phyloP scores from a whole-genome alignment of 2,797 vertebrate species.

The Eulemur mongoz region DNA sequence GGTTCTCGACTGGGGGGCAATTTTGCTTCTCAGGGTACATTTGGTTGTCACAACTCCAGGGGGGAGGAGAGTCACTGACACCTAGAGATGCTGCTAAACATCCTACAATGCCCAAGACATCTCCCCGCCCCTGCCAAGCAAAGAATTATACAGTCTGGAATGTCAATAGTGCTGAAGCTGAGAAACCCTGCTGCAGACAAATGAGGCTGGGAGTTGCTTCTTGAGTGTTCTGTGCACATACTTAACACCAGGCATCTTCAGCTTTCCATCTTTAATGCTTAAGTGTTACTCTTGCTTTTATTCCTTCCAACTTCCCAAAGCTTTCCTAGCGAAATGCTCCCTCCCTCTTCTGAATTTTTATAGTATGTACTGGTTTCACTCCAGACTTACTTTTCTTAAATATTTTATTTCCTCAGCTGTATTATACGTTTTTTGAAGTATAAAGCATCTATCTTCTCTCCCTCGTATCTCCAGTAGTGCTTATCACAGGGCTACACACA shows the following conservation, averaged over 20 bases:
- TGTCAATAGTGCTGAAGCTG: neutral
- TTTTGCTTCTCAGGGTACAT: neutral
- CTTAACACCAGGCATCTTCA: neutral
- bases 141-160: neutral
- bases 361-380: neutral
- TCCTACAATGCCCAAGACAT: neutral
- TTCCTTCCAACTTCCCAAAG: neutral
- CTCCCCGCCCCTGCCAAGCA: too few relatives aligned
- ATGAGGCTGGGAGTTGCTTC: neutral
- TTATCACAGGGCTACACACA: neutral
- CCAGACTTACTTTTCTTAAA: conserved; percentile 14
- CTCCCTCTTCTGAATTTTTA: neutral
- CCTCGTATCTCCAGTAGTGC: neutral
- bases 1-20: neutral
- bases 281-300: neutral
- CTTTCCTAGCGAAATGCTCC: neutral
- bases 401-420: neutral
- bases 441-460: neutral
- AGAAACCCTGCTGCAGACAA: neutral
- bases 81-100: neutral
- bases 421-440: neutral
- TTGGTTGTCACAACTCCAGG: neutral
- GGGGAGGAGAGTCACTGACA: neutral
- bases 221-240: neutral
- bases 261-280: neutral